phyloP scores from a whole-genome alignment of 2,797 vertebrate species.

The Sternotherus odoratus region DNA sequence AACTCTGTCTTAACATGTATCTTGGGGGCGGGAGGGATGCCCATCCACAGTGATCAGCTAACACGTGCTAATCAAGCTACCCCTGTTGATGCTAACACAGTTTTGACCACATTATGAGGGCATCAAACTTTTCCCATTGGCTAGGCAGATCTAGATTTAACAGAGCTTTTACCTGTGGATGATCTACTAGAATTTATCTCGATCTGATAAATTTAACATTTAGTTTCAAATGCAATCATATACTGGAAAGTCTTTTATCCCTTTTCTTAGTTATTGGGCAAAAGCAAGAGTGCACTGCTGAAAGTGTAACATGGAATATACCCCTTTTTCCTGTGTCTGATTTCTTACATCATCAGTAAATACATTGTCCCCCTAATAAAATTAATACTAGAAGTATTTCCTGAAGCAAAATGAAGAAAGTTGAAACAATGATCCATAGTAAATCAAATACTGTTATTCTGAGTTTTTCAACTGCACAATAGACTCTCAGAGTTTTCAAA shows the following conservation, averaged over 20 bases:
- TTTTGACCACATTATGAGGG: not conserved
- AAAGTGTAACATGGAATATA: not conserved
- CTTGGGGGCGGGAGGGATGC: not conserved
- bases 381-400: not conserved
- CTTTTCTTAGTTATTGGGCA: not conserved
- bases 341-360: not conserved
- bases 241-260: not conserved
- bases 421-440: not conserved
- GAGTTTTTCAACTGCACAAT: not conserved
- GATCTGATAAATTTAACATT: not conserved
- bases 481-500: no score
- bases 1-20: fast-evolving
- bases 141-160: not conserved
- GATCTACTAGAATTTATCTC: not conserved
- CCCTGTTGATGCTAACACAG: not conserved
- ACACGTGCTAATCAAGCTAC: not conserved
- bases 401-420: not conserved
- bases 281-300: not conserved
- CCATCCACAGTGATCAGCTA: not conserved
- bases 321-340: not conserved
- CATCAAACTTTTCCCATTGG: not conserved
- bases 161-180: not conserved
- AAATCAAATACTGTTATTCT: not conserved
- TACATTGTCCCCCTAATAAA: not conserved
- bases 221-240: not conserved